Conservation (phyloP, 2,113 vertebrate genomes). For the Myanophis thanlyinensis region DNA sequence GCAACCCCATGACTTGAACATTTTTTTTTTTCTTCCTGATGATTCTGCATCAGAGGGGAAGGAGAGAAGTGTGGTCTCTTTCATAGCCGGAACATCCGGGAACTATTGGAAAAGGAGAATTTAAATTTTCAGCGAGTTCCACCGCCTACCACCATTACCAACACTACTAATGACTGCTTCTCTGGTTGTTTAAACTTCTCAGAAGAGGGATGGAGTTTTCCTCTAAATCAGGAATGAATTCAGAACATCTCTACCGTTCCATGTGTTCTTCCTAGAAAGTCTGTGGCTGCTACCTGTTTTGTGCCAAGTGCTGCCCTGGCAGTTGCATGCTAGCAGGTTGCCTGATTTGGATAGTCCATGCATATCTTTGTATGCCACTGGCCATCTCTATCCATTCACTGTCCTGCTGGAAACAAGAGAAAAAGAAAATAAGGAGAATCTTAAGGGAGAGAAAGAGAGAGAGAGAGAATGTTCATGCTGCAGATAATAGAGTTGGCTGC, state of each 20-base stretch:
- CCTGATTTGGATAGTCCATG: constrained; percentile 7
- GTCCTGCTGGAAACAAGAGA: background rate
- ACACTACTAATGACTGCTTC: constrained; percentile 68
- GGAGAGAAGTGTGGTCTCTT: constrained; percentile 39
- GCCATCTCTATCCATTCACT: background rate
- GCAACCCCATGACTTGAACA: constrained; percentile 67
- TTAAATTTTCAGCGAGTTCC: constrained; percentile 46
- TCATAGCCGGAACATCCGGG: constrained; percentile 43
- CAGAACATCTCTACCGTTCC: constrained; percentile 41
- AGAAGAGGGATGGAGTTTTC: constrained; percentile 18
- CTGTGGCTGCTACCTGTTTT: constrained; percentile 38
- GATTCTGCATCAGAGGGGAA: constrained; percentile 55
- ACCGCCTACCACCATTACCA: background rate
- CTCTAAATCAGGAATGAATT: constrained; percentile 29
- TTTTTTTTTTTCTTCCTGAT: constrained; percentile 65
- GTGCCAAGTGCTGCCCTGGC: constrained; percentile 31
- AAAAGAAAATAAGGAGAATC: background rate
- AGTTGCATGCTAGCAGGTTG: fast-evolving
- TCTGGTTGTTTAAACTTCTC: constrained; percentile 59
- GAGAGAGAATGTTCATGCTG: constrained; percentile 14
- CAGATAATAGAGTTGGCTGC: background rate
- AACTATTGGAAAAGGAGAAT: constrained; percentile 49
- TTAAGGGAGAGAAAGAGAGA: background rate
- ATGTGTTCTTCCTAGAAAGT: background rate
- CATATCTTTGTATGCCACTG: background rate